Percentiles rank a stretch among this genome's conserved stretches.
phyloP scores from a whole-genome alignment of 1,140 invertebrate species.

The Drosophila erecta region DNA sequence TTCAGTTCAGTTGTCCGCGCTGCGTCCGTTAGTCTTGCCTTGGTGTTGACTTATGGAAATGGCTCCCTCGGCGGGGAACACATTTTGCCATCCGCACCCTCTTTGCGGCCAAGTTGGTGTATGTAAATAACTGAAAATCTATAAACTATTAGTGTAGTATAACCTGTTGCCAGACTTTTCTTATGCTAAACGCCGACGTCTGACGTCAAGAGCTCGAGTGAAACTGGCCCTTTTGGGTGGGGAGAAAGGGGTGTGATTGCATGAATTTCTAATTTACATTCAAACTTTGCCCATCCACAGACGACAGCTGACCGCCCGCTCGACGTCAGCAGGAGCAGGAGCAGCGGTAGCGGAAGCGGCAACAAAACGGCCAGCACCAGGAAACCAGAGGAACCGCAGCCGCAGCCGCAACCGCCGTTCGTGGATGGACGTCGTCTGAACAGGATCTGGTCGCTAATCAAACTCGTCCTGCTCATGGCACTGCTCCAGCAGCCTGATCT shows the following conservation, averaged over 20 bases:
- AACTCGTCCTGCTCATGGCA: slow-evolving; percentile 45
- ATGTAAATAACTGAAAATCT: slow-evolving; percentile 1
- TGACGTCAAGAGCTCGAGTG: slow-evolving; percentile 1
- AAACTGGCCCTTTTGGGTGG: neutral
- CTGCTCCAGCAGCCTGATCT: slow-evolving; percentile 13
- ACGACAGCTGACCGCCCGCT: slow-evolving; percentile 62
- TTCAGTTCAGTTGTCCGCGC: slow-evolving; percentile 11
- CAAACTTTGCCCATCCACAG: slow-evolving; percentile 2
- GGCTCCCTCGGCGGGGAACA: slow-evolving; percentile 3
- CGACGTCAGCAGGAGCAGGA: slow-evolving; percentile 33
- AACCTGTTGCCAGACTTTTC: slow-evolving; percentile 4
- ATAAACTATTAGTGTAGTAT: neutral
- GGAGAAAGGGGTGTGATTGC: neutral
- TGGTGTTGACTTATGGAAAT: slow-evolving; percentile 45
- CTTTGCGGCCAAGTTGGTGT: neutral
- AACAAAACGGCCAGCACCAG: slow-evolving; percentile 62
- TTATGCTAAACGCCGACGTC: neutral
- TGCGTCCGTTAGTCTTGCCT: slow-evolving; percentile 19
- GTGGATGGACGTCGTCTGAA: slow-evolving; percentile 13
- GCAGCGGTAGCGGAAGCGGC: slow-evolving; percentile 23
- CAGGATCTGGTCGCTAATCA: slow-evolving; percentile 32
- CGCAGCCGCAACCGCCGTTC: slow-evolving; percentile 14
- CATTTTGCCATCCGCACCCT: neutral
- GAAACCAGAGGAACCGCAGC: slow-evolving; percentile 31
- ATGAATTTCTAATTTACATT: no score